Base-by-base conservation (phyloP, 2,113 vertebrate species). In the Craseonycteris thonglongyai region DNA sequence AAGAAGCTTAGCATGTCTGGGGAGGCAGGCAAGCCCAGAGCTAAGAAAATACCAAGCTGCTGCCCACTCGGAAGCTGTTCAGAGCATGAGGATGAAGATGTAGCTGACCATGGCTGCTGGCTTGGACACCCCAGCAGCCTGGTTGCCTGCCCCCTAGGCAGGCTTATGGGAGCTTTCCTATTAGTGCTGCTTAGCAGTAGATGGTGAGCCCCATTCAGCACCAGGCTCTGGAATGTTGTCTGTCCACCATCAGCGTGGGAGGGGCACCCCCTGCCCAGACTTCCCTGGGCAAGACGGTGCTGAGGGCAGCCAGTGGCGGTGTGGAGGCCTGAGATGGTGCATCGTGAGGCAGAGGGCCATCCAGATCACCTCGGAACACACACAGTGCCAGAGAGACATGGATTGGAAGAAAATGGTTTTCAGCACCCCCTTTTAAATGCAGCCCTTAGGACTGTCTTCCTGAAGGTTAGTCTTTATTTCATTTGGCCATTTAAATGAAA, bases 221-320 rank as follows among this genome's bases (percentile, higher is more conserved):
- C 51, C 84, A 47, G 81, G 54, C 54, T 63, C 56, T 69, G 74
- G 85, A 68, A 91, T 26, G 61, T 5, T 81, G 86, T 66, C 82
- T 89, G 69, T 38, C 59, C 6, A 14, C 78, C 47, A 2, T 38
- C 3, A 30, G 49, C 22, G 1, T 11, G 86, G 71, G 58, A 80
- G 40, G 45, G 58, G 30, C 22, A 16, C 13, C 75, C 26, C 61
- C 40, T 74, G 12, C 35, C 38, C 26, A 45, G 75, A 72, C 49
- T 28, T 26, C 78, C 63, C 86, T 38, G 58, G 61, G 49, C 80
- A 74, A 49, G 45, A 28, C 4, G 28, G 47, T 68, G 42, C 56
- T 42, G 81, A 59, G 66, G 56, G 35, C 40, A 12, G 76, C 51
- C 30, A 42, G 75, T 8, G 7, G 58, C 2, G 0, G 18, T 1